phyloP scores from a whole-genome alignment of 1,140 invertebrate genomes.

The Amyelois transitella region DNA sequence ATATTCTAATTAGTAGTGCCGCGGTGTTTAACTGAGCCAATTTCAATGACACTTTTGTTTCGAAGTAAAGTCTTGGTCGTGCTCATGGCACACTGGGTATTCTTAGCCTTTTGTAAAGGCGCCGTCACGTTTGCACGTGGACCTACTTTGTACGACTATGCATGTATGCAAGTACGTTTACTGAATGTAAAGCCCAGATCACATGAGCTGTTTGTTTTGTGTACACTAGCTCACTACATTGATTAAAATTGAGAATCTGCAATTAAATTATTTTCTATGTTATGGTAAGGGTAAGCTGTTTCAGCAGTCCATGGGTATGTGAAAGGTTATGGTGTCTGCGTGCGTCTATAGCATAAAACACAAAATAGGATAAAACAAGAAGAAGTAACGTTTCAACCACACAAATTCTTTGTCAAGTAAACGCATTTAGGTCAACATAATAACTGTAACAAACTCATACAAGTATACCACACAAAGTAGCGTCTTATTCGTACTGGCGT shows the following conservation, averaged over 20 bases:
- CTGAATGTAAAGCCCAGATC: neutral
- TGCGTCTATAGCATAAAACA: too few species aligned
- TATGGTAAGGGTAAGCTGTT: too few species aligned
- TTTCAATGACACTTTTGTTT: neutral
- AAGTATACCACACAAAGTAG: too few species aligned
- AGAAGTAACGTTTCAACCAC: too few species aligned
- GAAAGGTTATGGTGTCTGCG: too few species aligned
- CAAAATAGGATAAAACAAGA: too few species aligned
- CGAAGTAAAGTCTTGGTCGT: neutral
- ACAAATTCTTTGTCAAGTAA: neutral
- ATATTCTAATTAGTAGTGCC: slow-evolving; percentile 43
- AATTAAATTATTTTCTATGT: too few species aligned
- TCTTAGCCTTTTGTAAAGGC: neutral
- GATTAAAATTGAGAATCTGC: too few species aligned
- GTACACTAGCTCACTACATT: too few species aligned
- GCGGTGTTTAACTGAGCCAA: neutral
- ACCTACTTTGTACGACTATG: neutral
- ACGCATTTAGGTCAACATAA: neutral
- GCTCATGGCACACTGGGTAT: neutral
- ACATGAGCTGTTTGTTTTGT: neutral
- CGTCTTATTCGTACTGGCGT: neutral
- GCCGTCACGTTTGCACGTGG: neutral
- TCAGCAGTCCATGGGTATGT: too few species aligned
- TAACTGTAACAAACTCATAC: too few species aligned
- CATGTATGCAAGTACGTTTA: too few species aligned